Conservation (phyloP, 2,797 vertebrate genomes). For the Epinephelus coioides region DNA sequence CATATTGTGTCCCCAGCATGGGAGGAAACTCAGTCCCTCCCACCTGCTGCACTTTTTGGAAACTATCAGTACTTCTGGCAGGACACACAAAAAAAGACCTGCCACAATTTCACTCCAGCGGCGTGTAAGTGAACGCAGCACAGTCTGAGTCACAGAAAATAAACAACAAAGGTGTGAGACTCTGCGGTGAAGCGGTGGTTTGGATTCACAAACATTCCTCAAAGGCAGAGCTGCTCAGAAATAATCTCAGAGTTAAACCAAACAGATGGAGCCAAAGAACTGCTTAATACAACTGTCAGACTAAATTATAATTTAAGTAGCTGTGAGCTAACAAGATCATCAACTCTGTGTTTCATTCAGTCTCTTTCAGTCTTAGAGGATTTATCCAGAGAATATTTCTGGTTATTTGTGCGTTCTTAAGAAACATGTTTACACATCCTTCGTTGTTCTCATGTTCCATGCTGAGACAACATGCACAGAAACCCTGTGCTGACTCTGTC, state of each 20-base stretch:
- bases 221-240: not conserved
- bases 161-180: not conserved
- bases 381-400: not conserved
- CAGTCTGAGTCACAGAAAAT: not conserved
- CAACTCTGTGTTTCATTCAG: not conserved
- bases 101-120: not conserved
- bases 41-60: constrained; percentile 37
- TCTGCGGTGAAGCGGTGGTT: not conserved
- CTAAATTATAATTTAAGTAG: not conserved
- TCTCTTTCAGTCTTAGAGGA: not conserved
- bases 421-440: not conserved
- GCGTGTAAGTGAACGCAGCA: not conserved
- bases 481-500: not conserved
- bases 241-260: not conserved
- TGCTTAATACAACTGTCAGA: no score
- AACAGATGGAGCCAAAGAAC: not conserved
- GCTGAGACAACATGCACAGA: not conserved
- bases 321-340: not conserved
- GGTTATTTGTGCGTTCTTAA: not conserved
- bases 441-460: constrained; percentile 1
- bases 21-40: constrained; percentile 19
- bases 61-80: constrained; percentile 6
- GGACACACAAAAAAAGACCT: not conserved
- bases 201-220: not conserved
- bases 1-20: constrained; percentile 33